Evolutionary conservation across 2,797 vertebrate genomes (phyloP).

Genomic region (Xiphorhynchus erythropygius): DNA sequence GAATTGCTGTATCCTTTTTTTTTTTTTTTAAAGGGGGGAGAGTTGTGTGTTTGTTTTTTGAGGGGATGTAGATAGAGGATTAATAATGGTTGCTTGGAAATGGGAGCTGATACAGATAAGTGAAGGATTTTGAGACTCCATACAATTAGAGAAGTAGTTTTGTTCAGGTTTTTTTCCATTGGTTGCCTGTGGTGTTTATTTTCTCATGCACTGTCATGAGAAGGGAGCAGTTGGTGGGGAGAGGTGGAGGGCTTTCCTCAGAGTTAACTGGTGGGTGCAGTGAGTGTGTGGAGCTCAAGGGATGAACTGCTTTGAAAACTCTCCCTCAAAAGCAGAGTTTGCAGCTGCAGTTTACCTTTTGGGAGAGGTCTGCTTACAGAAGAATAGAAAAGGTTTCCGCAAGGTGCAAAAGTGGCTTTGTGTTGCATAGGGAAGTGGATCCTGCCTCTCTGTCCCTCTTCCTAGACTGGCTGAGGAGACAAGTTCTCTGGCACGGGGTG

Average conservation of each 20-base stretch:
- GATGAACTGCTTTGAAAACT: not conserved
- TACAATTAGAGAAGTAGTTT: not conserved
- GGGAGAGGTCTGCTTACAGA: not conserved
- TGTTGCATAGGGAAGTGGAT: not conserved
- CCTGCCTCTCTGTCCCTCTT: not conserved
- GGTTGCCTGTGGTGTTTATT: not conserved
- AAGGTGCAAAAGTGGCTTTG: not conserved
- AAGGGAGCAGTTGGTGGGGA: not conserved
- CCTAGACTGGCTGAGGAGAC: not conserved
- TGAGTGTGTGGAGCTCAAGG: not conserved
- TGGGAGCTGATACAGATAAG: not conserved
- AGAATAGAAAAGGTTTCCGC: not conserved
- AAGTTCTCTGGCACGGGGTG: not conserved
- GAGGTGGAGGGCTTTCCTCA: not conserved
- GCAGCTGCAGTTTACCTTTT: not conserved
- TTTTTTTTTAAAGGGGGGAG: rapidly evolving
- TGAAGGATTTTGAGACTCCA: not conserved
- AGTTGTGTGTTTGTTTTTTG: not conserved
- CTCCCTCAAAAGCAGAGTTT: not conserved
- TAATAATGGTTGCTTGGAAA: not conserved
- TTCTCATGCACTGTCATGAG: not conserved
- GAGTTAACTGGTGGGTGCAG: not conserved
- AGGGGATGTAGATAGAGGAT: not conserved
- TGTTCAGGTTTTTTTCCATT: not conserved
- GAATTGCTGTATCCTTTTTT: not conserved